Conservation (phyloP, 2,888 invertebrate species). For the Rhagophthalmus giganteus region DNA sequence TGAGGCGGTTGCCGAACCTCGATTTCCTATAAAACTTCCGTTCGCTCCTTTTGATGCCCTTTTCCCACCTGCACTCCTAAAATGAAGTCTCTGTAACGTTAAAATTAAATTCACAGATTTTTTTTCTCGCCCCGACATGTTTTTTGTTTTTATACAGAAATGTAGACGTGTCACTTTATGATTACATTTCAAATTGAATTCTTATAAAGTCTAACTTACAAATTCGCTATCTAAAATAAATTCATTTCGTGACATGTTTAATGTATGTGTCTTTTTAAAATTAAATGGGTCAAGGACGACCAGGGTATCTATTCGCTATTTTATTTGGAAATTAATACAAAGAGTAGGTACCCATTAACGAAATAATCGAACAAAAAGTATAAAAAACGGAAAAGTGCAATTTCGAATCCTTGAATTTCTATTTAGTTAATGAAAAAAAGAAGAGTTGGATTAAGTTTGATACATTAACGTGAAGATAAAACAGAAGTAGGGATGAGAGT, state of each 20-base stretch:
- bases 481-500: too few relatives aligned
- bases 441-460: too few relatives aligned
- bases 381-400: too few relatives aligned
- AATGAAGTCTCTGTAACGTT: constrained; percentile 25
- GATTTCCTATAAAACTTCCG: constrained; percentile 32
- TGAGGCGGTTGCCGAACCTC: constrained; percentile 30
- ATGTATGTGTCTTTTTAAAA: background rate
- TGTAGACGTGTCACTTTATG: background rate
- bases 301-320: too few relatives aligned
- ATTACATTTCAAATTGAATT: background rate
- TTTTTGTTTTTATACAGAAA: background rate
- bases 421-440: too few relatives aligned
- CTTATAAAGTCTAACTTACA: background rate
- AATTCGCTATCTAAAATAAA: background rate
- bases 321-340: too few relatives aligned
- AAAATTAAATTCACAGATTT: constrained; percentile 13
- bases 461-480: too few relatives aligned
- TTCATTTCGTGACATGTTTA: background rate
- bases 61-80: constrained; percentile 25
- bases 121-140: background rate
- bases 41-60: constrained; percentile 25
- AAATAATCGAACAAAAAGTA: too few relatives aligned
- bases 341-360: too few relatives aligned
- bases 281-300: too few relatives aligned
- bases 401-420: too few relatives aligned